A percentile compares a stretch with the other conserved stretches of the same genome.
Conservation (phyloP, 2,113 vertebrate genomes). For the Mohoua ochrocephala region DNA sequence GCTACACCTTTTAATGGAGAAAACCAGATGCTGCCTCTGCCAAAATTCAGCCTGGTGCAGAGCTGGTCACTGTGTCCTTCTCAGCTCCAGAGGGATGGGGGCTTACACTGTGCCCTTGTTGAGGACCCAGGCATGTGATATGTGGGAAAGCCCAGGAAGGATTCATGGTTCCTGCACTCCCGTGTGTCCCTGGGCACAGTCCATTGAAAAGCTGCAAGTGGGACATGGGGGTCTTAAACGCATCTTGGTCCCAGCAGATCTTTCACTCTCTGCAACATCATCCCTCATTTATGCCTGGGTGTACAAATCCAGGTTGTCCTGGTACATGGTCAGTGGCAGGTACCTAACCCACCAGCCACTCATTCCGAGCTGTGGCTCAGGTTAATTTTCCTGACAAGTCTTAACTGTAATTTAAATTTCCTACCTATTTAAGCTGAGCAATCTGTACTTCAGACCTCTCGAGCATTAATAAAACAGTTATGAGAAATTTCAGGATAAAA, state of each 20-base stretch:
- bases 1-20: neutral
- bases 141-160: neutral
- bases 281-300: neutral
- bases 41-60: neutral
- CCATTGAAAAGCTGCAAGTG: neutral
- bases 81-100: neutral
- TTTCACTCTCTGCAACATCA: neutral
- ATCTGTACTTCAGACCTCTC: slow-evolving; percentile 26
- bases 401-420: slow-evolving; percentile 33
- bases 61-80: neutral
- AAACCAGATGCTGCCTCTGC: neutral
- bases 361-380: neutral
- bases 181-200: accelerated
- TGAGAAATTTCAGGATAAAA: slow-evolving; percentile 39
- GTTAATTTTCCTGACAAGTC: slow-evolving; percentile 38
- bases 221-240: neutral
- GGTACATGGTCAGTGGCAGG: neutral
- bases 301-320: neutral
- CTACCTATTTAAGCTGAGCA: slow-evolving; percentile 17
- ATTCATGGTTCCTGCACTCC: accelerated
- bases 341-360: neutral
- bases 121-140: neutral
- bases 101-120: neutral
- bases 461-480: slow-evolving; percentile 37
- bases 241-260: neutral